Conservation (phyloP, 2,797 vertebrate genomes). For the Onychomys torridus region DNA sequence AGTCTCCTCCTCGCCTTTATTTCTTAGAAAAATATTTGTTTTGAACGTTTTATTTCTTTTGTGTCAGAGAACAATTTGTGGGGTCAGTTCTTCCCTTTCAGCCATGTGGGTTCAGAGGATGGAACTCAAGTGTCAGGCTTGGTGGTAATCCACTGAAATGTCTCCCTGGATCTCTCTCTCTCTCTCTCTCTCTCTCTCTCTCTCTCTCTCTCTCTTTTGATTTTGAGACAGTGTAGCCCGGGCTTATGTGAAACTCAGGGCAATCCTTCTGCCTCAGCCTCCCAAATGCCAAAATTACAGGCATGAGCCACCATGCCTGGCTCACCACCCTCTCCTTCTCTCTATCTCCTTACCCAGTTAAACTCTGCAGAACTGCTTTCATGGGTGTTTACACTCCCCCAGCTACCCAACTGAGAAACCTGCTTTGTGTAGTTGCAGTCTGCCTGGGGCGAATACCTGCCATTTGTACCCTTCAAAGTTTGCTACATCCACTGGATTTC, state of each 20-base stretch:
- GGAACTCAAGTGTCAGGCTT: not conserved
- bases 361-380: not conserved
- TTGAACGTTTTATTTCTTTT: not conserved
- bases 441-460: not conserved
- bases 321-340: not conserved
- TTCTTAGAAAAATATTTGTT: not conserved
- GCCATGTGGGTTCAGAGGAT: not conserved
- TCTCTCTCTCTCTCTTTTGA: not conserved
- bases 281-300: not conserved
- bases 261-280: not conserved
- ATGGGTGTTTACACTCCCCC: not conserved
- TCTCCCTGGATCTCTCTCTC: not conserved
- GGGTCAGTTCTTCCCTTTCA: not conserved
- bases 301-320: not conserved
- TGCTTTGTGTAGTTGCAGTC: not conserved
- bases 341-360: not conserved
- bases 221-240: not conserved
- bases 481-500: not conserved
- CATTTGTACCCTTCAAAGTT: constrained; percentile 29
- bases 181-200: too few relatives aligned
- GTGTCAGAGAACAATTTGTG: not conserved
- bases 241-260: not conserved
- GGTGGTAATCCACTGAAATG: not conserved
- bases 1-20: not conserved
- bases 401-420: not conserved